These are phyloP conservation scores for Spheniscus mendiculus DNA, from an alignment of 2,113 vertebrate species.

Conservation along the genomic window DNA sequence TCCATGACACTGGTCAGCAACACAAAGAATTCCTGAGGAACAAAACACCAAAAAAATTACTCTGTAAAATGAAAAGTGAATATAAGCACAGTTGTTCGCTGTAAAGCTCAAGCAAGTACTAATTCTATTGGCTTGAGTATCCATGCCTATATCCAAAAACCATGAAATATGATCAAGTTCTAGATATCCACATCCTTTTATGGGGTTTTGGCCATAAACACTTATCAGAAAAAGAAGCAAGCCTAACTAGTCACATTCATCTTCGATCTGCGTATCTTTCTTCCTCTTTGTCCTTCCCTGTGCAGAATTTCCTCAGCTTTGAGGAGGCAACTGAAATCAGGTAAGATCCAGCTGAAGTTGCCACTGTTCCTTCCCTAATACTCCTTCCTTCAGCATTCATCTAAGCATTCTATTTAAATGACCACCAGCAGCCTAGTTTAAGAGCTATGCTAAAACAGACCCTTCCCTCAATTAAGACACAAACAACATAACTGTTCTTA, in stretches of 20 bases:
- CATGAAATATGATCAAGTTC: neutral
- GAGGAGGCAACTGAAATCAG: neutral
- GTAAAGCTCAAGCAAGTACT: neutral
- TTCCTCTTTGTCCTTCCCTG: neutral
- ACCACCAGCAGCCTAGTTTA: neutral
- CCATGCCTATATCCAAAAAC: rapidly evolving
- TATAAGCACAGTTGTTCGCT: neutral
- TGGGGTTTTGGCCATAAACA: neutral
- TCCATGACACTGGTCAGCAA: constrained; percentile 81
- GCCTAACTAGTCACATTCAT: neutral
- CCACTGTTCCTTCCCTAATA: neutral
- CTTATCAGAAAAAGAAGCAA: neutral
- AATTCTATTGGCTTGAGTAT: neutral
- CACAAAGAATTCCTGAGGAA: constrained; percentile 78
- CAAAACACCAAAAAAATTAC: neutral
- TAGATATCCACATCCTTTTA: neutral
- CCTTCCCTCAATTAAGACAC: neutral
- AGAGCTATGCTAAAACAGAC: neutral
- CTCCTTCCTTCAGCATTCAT: neutral
- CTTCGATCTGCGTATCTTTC: neutral
- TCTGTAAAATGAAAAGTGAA: neutral
- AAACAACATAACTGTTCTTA: neutral
- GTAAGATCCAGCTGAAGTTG: neutral
- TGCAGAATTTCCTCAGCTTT: neutral
- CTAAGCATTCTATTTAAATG: neutral